Conservation (phyloP, 1,140 invertebrate genomes). For the Argopecten irradians region DNA sequence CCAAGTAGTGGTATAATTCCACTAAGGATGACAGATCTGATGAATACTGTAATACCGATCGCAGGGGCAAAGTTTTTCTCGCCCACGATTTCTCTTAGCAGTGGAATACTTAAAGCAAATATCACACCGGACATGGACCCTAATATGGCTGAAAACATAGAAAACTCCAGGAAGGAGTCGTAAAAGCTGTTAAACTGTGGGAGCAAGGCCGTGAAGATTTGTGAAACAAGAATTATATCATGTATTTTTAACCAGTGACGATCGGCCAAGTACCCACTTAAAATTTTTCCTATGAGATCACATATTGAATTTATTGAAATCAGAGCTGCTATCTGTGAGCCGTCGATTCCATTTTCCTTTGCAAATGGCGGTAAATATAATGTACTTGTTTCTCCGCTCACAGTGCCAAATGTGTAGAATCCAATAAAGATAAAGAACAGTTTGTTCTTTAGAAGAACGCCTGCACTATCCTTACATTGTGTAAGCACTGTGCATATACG, state of each 20-base stretch:
- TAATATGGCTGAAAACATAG: not conserved
- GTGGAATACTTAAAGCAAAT: not conserved
- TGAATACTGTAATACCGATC: not conserved
- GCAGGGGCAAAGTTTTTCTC: conserved; percentile 14
- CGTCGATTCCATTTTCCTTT: conserved; percentile 28
- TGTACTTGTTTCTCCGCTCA: not conserved
- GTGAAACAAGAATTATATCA: conserved; percentile 25
- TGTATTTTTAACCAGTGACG: not conserved
- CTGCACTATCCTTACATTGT: not conserved
- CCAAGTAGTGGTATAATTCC: conserved; percentile 26
- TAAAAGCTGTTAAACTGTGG: not conserved
- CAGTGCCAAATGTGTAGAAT: conserved; percentile 18
- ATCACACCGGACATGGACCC: conserved; percentile 31
- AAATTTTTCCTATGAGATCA: conserved; percentile 18
- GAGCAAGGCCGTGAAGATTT: not conserved
- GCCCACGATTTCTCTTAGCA: conserved; percentile 25
- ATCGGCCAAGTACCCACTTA: conserved; percentile 32
- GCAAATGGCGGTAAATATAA: conserved; percentile 31
- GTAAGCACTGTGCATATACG: not conserved
- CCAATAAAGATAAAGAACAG: conserved; percentile 27
- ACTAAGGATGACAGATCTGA: not conserved
- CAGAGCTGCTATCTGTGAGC: not conserved
- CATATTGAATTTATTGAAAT: conserved; percentile 13
- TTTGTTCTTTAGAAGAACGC: conserved; percentile 24
- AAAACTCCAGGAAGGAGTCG: conserved; percentile 6